Evolutionary conservation across 2,797 vertebrate genomes (phyloP).

Genomic region (Gallirallus australis): DNA sequence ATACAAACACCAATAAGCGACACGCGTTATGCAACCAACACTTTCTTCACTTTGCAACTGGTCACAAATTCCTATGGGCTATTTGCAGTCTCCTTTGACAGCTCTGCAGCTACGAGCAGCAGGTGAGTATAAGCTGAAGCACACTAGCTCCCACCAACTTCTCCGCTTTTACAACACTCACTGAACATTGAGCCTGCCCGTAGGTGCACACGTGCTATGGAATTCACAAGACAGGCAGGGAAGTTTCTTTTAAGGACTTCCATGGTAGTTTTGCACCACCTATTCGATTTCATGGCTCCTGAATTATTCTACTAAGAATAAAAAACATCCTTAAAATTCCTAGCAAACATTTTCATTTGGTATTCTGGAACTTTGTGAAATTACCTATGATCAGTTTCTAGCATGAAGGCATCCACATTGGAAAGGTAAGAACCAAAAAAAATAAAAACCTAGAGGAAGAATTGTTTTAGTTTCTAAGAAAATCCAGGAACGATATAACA

Average conservation of each 20-base stretch:
- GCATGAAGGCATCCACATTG: not conserved
- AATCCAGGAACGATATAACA: not conserved
- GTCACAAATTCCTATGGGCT: not conserved
- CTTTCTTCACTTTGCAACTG: not conserved
- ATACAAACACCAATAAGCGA: not conserved
- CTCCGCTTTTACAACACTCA: not conserved
- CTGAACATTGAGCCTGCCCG: not conserved
- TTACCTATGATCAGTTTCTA: not conserved
- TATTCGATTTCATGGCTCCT: not conserved
- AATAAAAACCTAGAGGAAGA: not conserved
- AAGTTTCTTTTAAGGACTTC: not conserved
- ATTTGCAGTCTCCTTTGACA: not conserved
- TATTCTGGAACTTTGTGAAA: not conserved
- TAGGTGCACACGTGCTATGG: not conserved
- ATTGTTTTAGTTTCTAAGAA: not conserved
- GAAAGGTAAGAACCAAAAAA: not conserved
- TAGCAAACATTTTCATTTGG: not conserved
- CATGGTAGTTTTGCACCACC: not conserved
- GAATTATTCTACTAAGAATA: not conserved
- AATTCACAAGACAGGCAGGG: not conserved
- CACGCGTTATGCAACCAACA: rapidly evolving
- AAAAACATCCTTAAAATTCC: not conserved
- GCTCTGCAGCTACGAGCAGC: not conserved
- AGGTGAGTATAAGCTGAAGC: not conserved
- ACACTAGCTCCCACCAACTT: not conserved